Conservation (phyloP, 2,888 invertebrate genomes). For the Eucera pruinosa region DNA sequence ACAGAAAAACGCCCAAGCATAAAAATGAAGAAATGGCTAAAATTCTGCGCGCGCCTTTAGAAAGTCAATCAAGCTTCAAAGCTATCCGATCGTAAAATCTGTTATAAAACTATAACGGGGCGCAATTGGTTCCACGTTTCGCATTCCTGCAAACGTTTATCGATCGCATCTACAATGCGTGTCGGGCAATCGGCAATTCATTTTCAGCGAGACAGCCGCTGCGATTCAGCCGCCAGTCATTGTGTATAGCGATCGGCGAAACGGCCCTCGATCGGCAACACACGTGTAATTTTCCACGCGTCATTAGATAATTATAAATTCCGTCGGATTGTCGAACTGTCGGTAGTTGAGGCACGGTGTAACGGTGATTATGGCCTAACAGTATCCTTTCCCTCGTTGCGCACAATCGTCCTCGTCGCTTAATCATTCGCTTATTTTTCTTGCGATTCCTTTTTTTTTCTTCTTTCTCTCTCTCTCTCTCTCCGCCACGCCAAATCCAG, state of each 20-base stretch:
- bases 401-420: constrained; percentile 52
- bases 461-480: too few species aligned
- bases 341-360: constrained; percentile 42
- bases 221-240: constrained; percentile 40
- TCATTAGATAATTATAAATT: constrained; percentile 67
- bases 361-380: constrained; percentile 44
- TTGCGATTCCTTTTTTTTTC: constrained; percentile 45
- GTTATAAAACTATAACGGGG: neutral
- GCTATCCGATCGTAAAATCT: constrained; percentile 6
- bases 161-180: constrained; percentile 15
- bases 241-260: constrained; percentile 39
- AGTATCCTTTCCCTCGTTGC: constrained; percentile 51
- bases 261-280: constrained; percentile 42
- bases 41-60: neutral
- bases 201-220: constrained; percentile 14
- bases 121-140: constrained; percentile 14
- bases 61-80: neutral
- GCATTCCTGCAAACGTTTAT: constrained; percentile 41
- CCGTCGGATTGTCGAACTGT: constrained; percentile 62
- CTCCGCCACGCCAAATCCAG: too few species aligned
- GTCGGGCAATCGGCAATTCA: constrained; percentile 26
- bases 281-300: constrained; percentile 64
- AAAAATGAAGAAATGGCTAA: neutral
- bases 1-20: too few species aligned
- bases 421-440: constrained; percentile 34